Base-by-base conservation (phyloP, 2,797 vertebrate species). In the Lithobates pipiens region DNA sequence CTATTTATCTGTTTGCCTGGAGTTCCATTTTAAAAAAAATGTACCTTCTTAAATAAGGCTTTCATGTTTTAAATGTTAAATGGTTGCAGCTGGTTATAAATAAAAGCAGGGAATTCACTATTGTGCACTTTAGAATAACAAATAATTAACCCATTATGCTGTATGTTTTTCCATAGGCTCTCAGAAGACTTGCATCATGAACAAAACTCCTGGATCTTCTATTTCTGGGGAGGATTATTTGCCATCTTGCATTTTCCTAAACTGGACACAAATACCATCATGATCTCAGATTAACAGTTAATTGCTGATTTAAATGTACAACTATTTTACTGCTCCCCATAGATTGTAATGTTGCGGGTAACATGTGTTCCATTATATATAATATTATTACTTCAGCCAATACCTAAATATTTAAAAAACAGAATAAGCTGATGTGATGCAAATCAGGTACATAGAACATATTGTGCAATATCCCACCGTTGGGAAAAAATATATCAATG, bases 161-260 rank as follows among this genome's bases (percentile, higher is more conserved):
- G 21, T 74, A 6, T 68, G 23, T 85, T 61, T 27, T 23, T 50
- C n/a, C 15, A 21, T 29, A 85, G 83, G 83, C 76, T 74, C 76
- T 85, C 77, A 46, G 83, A 75, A 85, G 83, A 85, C 76, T 84
- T 46, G 83, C 83, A 29, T 80, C 77, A 10, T 85, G 83, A 79
- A 50, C 34, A 67, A 75, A 18, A 18, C 39, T 68, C 10, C 61
- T 50, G 57, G 36, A 82, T 27, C 5, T 27, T 67, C 2, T 32
- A 7, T 44, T 50, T n/a, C 71, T 34, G 46, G 6, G 65, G 16
- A 76, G 23, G 39, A 46, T 25, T 11, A 44, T 71, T 72, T 32
- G 10, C 50, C 29, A 32, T 71, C 50, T 54, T 2, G 29, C 32
- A 34, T 72, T 71, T 63, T 63, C 34, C 44, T 65, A 9, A 72